These are phyloP conservation scores for Marmota monax DNA, from an alignment of 2,113 vertebrate genomes.

Conservation along the genomic window DNA sequence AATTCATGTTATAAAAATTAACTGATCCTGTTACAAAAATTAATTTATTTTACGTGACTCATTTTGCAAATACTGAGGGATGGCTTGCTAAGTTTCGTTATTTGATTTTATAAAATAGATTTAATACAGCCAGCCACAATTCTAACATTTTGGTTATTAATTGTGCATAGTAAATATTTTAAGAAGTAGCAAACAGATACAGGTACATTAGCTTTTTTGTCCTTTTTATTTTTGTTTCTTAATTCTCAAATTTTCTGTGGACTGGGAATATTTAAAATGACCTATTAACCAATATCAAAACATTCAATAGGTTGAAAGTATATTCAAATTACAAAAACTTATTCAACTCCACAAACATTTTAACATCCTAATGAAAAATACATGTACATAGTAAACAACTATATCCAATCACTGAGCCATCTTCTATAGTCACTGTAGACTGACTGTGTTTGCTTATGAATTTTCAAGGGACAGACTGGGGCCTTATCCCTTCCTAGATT, in stretches of 20 bases:
- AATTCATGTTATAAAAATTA: not conserved
- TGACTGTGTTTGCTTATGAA: not conserved
- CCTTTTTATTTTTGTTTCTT: not conserved
- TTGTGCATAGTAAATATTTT: not conserved
- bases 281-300: conserved; percentile 14
- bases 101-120: conserved; percentile 61
- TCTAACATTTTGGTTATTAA: conserved; percentile 29
- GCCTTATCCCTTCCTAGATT: not conserved
- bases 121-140: not conserved
- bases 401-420: not conserved
- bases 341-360: not conserved
- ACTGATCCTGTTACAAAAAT: conserved; percentile 41
- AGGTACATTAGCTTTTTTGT: not conserved
- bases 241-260: conserved; percentile 21
- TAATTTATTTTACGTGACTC: conserved; percentile 48
- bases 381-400: not conserved
- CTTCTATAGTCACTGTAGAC: not conserved
- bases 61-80: conserved; percentile 39
- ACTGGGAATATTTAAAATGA: conserved; percentile 51
- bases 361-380: conserved; percentile 8
- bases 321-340: not conserved
- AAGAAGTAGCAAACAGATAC: not conserved
- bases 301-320: not conserved
- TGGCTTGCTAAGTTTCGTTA: not conserved
- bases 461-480: not conserved